These are phyloP conservation scores for Rhynchomys soricoides DNA, from an alignment of 2,113 vertebrate species.

Conservation along the genomic window DNA sequence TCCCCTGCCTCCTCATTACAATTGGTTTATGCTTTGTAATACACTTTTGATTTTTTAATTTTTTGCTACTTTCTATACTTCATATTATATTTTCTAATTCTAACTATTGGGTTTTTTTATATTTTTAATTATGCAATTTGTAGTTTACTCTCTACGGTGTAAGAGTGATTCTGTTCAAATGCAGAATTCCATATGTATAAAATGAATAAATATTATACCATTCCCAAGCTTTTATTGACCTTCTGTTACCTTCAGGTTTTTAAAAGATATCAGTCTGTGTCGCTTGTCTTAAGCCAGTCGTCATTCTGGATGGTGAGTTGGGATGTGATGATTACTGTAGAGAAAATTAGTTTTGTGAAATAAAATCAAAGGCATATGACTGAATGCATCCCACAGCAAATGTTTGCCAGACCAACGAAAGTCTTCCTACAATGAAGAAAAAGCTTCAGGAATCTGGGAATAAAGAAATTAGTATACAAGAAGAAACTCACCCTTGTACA, in stretches of 20 bases:
- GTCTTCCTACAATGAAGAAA: neutral
- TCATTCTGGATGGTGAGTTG: too few relatives aligned
- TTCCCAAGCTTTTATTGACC: neutral
- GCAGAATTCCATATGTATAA: neutral
- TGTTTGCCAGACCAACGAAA: neutral
- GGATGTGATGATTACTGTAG: neutral
- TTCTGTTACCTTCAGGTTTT: neutral
- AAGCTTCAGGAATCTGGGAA: neutral
- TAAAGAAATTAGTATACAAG: neutral
- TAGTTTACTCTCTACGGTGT: too few relatives aligned
- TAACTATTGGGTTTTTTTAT: neutral
- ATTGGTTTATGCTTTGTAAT: neutral
- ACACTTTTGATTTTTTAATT: too few relatives aligned
- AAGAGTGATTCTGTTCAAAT: neutral
- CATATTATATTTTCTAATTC: neutral
- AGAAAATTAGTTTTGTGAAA: too few relatives aligned
- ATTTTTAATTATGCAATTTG: too few relatives aligned
- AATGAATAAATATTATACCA: neutral
- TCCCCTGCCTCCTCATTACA: fast-evolving
- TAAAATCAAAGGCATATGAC: neutral
- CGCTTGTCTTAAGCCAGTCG: too few relatives aligned
- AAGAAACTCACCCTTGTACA: neutral
- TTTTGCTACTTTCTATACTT: neutral
- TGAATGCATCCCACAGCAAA: neutral
- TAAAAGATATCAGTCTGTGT: neutral